phyloP scores from a whole-genome alignment of 2,797 vertebrate species.

The Sparidentex hasta region DNA sequence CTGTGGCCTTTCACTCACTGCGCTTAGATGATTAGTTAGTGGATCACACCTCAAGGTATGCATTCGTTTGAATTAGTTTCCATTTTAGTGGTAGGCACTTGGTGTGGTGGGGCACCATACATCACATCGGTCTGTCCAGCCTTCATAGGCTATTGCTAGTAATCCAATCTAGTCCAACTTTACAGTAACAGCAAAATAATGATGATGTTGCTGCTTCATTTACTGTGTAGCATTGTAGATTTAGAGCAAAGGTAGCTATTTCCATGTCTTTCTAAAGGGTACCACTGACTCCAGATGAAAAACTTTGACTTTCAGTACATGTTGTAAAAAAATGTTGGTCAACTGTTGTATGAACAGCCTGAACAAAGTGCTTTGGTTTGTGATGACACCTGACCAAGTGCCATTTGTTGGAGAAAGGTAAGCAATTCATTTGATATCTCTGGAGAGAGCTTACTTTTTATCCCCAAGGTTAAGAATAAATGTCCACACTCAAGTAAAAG shows the following conservation, averaged over 20 bases:
- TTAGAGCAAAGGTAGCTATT: background rate
- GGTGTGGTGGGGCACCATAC: background rate
- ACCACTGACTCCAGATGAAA: background rate
- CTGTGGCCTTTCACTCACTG: slow-evolving; percentile 6
- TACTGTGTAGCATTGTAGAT: background rate
- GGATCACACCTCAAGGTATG: background rate
- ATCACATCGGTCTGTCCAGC: background rate
- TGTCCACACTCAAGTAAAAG: background rate
- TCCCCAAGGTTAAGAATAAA: background rate
- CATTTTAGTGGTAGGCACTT: background rate
- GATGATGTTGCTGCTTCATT: background rate
- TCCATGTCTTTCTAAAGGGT: too few relatives aligned
- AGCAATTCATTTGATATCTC: too few relatives aligned
- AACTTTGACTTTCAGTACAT: background rate
- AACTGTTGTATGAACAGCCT: background rate
- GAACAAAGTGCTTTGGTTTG: background rate
- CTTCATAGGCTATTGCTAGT: background rate
- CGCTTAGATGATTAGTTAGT: slow-evolving; percentile 1
- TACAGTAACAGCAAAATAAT: background rate
- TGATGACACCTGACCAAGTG: background rate
- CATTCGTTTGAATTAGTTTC: background rate
- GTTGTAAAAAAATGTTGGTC: background rate
- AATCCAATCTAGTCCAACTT: background rate
- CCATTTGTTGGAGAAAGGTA: background rate
- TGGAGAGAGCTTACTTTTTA: background rate